Base-by-base conservation (phyloP, 2,888 invertebrate species). In the Synanthedon myopaeformis region DNA sequence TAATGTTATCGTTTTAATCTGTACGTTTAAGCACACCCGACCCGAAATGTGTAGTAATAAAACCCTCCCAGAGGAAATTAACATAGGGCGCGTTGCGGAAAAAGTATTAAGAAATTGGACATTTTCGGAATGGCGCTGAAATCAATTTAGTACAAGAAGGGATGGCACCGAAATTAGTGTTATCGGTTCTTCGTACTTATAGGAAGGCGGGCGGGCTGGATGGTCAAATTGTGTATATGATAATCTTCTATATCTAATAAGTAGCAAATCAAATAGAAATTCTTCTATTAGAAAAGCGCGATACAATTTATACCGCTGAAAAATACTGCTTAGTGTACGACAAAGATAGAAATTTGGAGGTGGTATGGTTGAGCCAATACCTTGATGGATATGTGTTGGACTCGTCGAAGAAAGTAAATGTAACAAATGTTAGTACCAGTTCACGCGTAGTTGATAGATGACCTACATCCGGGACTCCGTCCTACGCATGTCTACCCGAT, bases 51-150 rank as follows among this genome's bases (percentile, higher is more conserved):
- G 45, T 45, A 45, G 45, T 45, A 35, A 51, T 50, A 51, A 45
- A 51, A 54, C 13, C 45, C 42, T 54, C 54, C 54, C 54, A 48
- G 28, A 54, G 54, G 54, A 54, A 54, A 54, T 54, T 54, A 54
- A 54, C 51, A 28, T 50, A 45, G 12, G 42, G 13, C 51, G 42
- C 42, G 28, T 12, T 42, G 41, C 51, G 53, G 11, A 49, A 53
- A 53, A 49, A 49, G 48, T 53, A 52, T 45, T 45, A 45, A 45
- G 45, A 45, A 45, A 45, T 45, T 45, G 45, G 45, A 45, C 45
- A 45, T 45, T 45, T 45, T 45, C 11, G 45, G 12, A 45, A 13
- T 45, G 45, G 11, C 45, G 14, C 3, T 45, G 45, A 45, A 45
- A 45, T 45, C 45, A 45, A 45, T 45, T 45, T 45, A 45, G 45